Percentiles rank a stretch among this genome's conserved stretches.
Evolutionary conservation across 2,888 invertebrate genomes (phyloP).

Genomic region (Beris morrisii): DNA sequence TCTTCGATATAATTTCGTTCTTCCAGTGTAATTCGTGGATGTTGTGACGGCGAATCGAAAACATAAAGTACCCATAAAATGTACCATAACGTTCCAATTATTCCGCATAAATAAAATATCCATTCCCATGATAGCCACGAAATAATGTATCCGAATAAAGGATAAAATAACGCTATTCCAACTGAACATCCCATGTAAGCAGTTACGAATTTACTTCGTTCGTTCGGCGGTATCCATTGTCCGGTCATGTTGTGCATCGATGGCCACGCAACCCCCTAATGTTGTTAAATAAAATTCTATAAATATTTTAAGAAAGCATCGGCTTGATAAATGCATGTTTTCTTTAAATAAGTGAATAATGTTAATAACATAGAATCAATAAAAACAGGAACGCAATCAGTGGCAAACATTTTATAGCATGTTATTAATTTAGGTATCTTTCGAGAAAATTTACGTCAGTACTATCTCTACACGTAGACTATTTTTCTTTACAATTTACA

Average conservation of each 20-base stretch:
- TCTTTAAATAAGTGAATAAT: no score
- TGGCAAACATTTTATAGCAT: no score
- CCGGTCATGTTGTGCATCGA: slow-evolving; percentile 79
- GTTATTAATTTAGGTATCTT: background rate
- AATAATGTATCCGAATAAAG: slow-evolving; percentile 69
- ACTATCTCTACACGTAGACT: no score
- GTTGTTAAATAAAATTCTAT: slow-evolving; percentile 1
- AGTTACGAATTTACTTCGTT: slow-evolving; percentile 71
- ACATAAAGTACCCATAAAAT: slow-evolving; percentile 64
- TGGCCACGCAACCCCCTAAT: slow-evolving; percentile 70
- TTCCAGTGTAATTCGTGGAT: slow-evolving; percentile 64
- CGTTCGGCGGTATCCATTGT: slow-evolving; percentile 79
- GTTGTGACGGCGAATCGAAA: slow-evolving; percentile 65
- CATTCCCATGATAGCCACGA: slow-evolving; percentile 69
- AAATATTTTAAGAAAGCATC: background rate
- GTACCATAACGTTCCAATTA: slow-evolving; percentile 67
- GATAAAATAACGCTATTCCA: slow-evolving; percentile 70
- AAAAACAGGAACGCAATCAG: no score
- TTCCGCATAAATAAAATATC: slow-evolving; percentile 69
- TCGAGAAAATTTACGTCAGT: background rate
- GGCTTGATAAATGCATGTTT: background rate
- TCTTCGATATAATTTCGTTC: slow-evolving; percentile 64
- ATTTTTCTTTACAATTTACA: no score
- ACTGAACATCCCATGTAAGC: slow-evolving; percentile 68
- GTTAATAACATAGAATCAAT: no score